Evolutionary conservation across 2,797 vertebrate species (phyloP).

Genomic region (Pseudochirops corinnae): DNA sequence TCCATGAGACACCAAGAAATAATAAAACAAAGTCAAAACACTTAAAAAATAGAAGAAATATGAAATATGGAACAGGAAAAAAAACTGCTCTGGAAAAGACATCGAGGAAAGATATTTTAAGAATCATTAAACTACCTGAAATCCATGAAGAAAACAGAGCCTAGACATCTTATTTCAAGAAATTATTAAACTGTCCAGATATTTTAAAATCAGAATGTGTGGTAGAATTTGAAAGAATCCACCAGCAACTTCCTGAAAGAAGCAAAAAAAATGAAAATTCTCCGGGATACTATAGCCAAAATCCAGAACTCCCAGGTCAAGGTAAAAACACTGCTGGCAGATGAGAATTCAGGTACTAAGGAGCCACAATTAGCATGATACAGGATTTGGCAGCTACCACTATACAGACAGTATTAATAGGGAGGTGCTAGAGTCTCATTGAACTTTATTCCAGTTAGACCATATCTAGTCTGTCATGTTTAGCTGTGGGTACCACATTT

Average conservation of each 20-base stretch:
- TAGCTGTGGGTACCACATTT: neutral
- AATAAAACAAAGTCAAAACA: neutral
- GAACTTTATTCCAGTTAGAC: neutral
- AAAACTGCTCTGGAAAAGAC: neutral
- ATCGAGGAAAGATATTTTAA: neutral
- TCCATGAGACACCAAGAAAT: neutral
- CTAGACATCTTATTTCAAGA: neutral
- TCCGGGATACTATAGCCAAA: no score
- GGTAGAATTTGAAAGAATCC: neutral
- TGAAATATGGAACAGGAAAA: neutral
- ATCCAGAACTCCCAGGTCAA: no score
- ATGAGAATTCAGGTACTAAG: no score
- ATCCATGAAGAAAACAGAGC: neutral
- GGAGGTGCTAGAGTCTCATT: neutral
- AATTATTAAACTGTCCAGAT: neutral
- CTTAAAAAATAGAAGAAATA: neutral
- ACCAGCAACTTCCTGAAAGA: neutral
- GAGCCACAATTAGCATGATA: no score
- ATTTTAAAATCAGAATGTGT: neutral
- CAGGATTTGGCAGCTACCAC: no score
- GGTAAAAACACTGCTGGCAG: no score
- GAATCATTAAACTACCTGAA: neutral
- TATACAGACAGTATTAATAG: neutral
- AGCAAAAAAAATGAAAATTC: no score
- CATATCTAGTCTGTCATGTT: neutral